phyloP scores from a whole-genome alignment of 2,888 invertebrate species.

The Leptopilina syphax region DNA sequence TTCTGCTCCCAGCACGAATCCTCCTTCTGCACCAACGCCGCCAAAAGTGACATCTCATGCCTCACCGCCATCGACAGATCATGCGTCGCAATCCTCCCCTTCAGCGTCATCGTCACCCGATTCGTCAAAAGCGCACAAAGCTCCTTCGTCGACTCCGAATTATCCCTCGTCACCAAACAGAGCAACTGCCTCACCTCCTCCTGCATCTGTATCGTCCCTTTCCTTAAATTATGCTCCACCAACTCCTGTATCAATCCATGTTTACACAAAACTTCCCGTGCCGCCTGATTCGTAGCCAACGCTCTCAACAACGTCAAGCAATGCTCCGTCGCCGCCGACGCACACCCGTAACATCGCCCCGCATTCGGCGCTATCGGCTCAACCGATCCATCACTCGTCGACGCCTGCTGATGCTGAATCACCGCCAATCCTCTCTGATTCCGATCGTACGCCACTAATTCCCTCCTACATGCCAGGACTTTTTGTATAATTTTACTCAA shows the following conservation, averaged over 20 bases:
- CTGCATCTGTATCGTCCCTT: constrained; percentile 88
- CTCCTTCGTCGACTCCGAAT: constrained; percentile 88
- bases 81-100: constrained; percentile 86
- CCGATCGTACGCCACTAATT: constrained; percentile 93
- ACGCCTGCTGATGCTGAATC: constrained; percentile 19
- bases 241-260: constrained; percentile 93
- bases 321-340: constrained; percentile 94
- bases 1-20: constrained; percentile 98
- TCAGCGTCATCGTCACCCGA: constrained; percentile 88
- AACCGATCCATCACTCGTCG: constrained; percentile 46
- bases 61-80: constrained; percentile 88
- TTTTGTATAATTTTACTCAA: constrained; percentile 93
- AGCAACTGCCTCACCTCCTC: constrained; percentile 93
- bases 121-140: constrained; percentile 90
- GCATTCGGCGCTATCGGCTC: constrained; percentile 71
- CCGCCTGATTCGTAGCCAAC: constrained; percentile 88
- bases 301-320: constrained; percentile 94
- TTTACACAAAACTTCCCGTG: constrained; percentile 86
- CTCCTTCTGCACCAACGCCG: constrained; percentile 92
- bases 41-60: constrained; percentile 92
- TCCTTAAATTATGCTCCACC: constrained; percentile 92
- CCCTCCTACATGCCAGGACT: constrained; percentile 93
- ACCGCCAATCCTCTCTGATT: constrained; percentile 83
- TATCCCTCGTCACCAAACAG: constrained; percentile 93
- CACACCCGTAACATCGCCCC: constrained; percentile 91